Evolutionary conservation across 2,888 invertebrate species (phyloP).

Genomic region (Ectemnius continuus): DNA sequence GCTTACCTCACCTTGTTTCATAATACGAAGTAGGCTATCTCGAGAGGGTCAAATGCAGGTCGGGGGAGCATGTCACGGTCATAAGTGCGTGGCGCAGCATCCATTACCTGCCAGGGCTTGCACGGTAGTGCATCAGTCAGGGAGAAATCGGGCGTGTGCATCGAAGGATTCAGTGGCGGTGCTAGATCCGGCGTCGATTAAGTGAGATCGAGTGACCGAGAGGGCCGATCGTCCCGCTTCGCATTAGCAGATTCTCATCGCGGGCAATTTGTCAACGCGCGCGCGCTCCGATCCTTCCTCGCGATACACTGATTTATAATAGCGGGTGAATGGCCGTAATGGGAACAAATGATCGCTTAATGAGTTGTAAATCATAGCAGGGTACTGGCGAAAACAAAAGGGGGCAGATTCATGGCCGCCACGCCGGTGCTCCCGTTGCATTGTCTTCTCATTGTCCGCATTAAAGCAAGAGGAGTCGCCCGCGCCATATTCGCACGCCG

Average conservation of each 20-base stretch:
- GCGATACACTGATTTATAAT: constrained; percentile 42
- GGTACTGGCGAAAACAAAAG: neutral
- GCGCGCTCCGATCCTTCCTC: constrained; percentile 33
- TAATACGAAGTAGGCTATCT: constrained; percentile 4
- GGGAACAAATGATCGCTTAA: constrained; percentile 41
- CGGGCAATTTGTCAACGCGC: constrained; percentile 53
- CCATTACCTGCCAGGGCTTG: constrained; percentile 26
- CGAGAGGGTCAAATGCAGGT: constrained; percentile 2
- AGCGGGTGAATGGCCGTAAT: constrained; percentile 36
- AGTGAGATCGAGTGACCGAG: constrained; percentile 32
- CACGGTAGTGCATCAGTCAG: constrained; percentile 48
- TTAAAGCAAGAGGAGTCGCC: too few relatives aligned
- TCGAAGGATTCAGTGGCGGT: constrained; percentile 49
- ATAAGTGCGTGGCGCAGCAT: constrained; percentile 22
- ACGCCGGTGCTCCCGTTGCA: too few relatives aligned
- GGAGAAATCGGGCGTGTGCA: constrained; percentile 41
- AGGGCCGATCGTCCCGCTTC: constrained; percentile 10
- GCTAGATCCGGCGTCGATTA: constrained; percentile 28
- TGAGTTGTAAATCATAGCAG: constrained; percentile 35
- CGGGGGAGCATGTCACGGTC: constrained; percentile 51
- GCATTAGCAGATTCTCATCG: constrained; percentile 44
- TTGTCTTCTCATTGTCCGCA: too few relatives aligned
- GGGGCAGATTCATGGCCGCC: too few relatives aligned
- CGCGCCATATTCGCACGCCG: too few relatives aligned
- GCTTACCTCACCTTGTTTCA: constrained; percentile 7